Base-by-base conservation (phyloP, 2,113 vertebrate genomes). In the human (Homo sapiens) region DNA sequence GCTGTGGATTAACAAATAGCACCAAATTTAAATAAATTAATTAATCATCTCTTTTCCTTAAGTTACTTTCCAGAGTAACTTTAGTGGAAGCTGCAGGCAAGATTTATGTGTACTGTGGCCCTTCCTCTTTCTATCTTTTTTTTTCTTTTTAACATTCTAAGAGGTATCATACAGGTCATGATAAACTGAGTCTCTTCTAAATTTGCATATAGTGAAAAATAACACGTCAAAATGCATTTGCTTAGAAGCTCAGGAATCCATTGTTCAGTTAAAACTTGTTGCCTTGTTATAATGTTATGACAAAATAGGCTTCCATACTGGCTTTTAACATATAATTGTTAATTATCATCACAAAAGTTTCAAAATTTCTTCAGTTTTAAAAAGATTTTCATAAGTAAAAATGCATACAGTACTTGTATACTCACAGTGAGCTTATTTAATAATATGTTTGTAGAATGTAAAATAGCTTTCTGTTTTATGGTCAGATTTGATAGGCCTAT, bases 321-420 rank as follows among this genome's bases (percentile, higher is more conserved):
- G 18, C 50, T 97, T 97, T 79, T 70, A 93, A 96, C 92, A 43
- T 86, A 70, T 38, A 93, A 68, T 87, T 55, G 52, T 2, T 84
- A 89, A 89, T 94, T 92, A 9, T 89, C 48, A 38, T 82, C 25
- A 92, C 23, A 61, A 89, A 91, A 84, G 96, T 32, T 87, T 89
- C 43, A 83, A 40, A 93, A 89, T 68, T 93, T 91, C 50, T 94
- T 79, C 78, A 90, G 11, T 92, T 95, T 92, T 43, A 79, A 97
- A 72, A 86, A 38, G n/a, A 80, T 50, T 80, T 80, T 72, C 87
- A 89, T 18, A 89, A 40, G 30, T 8, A 95, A 93, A 89, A 97
- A 76, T 35, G 14, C 2, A 52, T 61, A 45, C 12, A 76, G 73
- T 76, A 43, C 43, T 73, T 83, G 5, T 35, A 84, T 78, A 48